phyloP scores from a whole-genome alignment of 1,140 invertebrate species.

The Drosophila neocordata region DNA sequence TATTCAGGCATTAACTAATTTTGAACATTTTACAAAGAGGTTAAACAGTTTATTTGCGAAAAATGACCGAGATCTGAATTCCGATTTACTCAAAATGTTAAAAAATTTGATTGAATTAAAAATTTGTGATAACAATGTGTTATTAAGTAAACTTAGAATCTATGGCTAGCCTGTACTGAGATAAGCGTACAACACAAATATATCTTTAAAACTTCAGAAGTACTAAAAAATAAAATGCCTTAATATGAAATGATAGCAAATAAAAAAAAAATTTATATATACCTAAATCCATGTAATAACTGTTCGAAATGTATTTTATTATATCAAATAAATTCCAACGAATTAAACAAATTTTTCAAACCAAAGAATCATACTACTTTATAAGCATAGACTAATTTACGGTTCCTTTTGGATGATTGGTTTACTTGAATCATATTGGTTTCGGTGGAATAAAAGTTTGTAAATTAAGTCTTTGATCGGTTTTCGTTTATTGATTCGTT shows the following conservation, averaged over 20 bases:
- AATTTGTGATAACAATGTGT: neutral
- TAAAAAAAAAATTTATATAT: too few relatives aligned
- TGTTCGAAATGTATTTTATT: too few relatives aligned
- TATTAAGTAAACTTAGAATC: neutral
- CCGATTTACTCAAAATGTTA: slow-evolving; percentile 21
- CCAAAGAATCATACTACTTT: too few relatives aligned
- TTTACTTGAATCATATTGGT: neutral
- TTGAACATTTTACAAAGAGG: slow-evolving; percentile 14
- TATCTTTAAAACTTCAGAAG: too few relatives aligned
- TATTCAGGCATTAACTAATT: slow-evolving; percentile 37
- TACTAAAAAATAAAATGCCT: too few relatives aligned
- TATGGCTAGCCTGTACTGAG: neutral
- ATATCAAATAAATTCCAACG: too few relatives aligned
- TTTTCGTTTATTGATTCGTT: neutral
- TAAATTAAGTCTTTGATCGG: neutral
- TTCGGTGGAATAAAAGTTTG: neutral
- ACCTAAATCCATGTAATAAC: neutral
- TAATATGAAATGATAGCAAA: too few relatives aligned
- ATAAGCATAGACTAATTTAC: too few relatives aligned
- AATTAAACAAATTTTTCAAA: too few relatives aligned
- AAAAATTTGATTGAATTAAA: slow-evolving; percentile 3
- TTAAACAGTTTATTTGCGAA: slow-evolving; percentile 31
- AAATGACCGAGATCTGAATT: slow-evolving; percentile 23
- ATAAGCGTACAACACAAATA: too few relatives aligned
- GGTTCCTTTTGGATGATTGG: too few relatives aligned